phyloP scores from a whole-genome alignment of 1,140 invertebrate species.

The Physella acuta region DNA sequence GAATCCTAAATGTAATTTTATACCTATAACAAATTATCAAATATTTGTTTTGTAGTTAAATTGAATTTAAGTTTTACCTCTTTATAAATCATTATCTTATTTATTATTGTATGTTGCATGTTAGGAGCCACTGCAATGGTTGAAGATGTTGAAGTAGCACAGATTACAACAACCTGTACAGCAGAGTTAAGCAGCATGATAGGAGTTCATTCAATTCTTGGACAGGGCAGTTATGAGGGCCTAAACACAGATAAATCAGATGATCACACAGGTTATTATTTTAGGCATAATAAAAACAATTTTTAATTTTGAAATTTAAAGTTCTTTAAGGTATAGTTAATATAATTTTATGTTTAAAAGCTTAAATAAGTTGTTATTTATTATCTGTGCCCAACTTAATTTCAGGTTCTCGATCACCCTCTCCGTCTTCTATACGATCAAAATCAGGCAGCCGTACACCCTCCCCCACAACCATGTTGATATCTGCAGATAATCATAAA shows the following conservation, averaged over 20 bases:
- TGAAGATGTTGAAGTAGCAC: slow-evolving; percentile 49
- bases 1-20: too few species aligned
- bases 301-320: too few species aligned
- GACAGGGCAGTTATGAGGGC: slow-evolving; percentile 7
- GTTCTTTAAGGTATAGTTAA: too few species aligned
- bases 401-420: slow-evolving; percentile 48
- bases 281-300: too few species aligned
- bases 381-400: too few species aligned
- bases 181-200: slow-evolving; percentile 33
- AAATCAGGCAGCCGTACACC: slow-evolving; percentile 41
- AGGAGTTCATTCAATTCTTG: slow-evolving; percentile 1
- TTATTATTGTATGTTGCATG: too few species aligned
- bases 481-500: slow-evolving; percentile 39
- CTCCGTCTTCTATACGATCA: slow-evolving; percentile 47
- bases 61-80: too few species aligned
- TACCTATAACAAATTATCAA: too few species aligned
- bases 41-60: too few species aligned
- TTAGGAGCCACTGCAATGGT: slow-evolving; percentile 27
- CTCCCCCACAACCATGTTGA: slow-evolving; percentile 45
- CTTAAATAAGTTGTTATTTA: too few species aligned
- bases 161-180: slow-evolving; percentile 39
- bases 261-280: not conserved
- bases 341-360: too few species aligned
- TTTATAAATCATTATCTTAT: too few species aligned
- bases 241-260: not conserved